phyloP scores from a whole-genome alignment of 2,888 invertebrate genomes.

The Tupiocoris notatus region DNA sequence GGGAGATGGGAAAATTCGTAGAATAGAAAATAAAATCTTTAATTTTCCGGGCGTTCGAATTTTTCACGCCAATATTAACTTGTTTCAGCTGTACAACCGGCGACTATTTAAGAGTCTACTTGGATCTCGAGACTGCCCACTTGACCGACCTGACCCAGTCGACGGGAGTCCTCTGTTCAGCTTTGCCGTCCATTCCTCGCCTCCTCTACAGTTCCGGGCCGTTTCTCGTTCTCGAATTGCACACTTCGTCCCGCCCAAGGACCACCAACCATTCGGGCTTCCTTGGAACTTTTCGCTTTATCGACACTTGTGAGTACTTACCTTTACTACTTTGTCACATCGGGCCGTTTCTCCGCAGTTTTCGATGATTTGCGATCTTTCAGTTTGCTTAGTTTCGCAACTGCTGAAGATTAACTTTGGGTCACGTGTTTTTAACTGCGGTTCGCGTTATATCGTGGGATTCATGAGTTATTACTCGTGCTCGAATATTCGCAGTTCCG shows the following conservation, averaged over 20 bases:
- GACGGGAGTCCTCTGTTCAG: conserved; percentile 66
- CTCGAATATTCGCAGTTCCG: too few species aligned
- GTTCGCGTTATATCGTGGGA: too few species aligned
- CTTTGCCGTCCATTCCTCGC: conserved; percentile 56
- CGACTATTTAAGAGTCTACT: conserved; percentile 75
- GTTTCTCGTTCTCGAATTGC: conserved; percentile 72
- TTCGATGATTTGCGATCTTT: too few species aligned
- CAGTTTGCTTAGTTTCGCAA: too few species aligned
- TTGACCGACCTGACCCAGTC: conserved; percentile 76
- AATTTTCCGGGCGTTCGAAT: too few species aligned
- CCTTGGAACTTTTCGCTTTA: conserved; percentile 72
- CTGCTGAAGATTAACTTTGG: too few species aligned
- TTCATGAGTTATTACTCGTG: too few species aligned
- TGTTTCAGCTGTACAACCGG: conserved; percentile 70
- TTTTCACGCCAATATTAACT: too few species aligned
- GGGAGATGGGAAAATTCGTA: too few species aligned
- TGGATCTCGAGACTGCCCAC: conserved; percentile 68
- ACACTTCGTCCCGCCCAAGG: conserved; percentile 59
- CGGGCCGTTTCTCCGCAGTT: not conserved
- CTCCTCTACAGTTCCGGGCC: conserved; percentile 74
- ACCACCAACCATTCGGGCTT: conserved; percentile 64
- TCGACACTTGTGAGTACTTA: conserved; percentile 70
- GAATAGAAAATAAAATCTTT: conserved; percentile 32
- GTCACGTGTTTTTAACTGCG: too few species aligned
- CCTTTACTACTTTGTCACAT: too few species aligned